Conservation (phyloP, 2,797 vertebrate genomes). For the Siniperca obscura region DNA sequence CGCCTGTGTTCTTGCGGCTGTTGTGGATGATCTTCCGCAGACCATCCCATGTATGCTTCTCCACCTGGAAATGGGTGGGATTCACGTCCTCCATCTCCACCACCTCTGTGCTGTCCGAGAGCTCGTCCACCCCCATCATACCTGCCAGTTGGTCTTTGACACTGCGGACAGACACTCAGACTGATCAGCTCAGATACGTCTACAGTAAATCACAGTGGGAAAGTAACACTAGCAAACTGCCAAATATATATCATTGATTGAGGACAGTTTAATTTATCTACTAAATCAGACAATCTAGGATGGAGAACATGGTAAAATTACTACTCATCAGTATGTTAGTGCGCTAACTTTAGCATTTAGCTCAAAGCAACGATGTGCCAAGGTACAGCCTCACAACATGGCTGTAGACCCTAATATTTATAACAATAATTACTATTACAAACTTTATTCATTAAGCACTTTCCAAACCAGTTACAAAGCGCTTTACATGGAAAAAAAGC, state of each 20-base stretch:
- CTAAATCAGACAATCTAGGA: neutral
- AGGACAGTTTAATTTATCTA: neutral
- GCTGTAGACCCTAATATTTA: neutral
- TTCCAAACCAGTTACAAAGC: neutral
- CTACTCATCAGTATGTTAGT: neutral
- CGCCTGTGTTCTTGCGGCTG: conserved; percentile 92
- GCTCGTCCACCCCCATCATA: conserved; percentile 89
- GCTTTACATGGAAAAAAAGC: neutral
- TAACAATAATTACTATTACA: neutral
- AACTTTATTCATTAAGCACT: neutral
- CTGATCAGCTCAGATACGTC: conserved; percentile 13
- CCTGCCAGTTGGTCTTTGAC: conserved; percentile 58
- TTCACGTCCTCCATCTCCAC: conserved; percentile 91
- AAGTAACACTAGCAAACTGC: neutral
- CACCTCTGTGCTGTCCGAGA: conserved; percentile 87
- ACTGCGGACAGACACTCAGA: conserved; percentile 40
- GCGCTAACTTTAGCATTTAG: neutral
- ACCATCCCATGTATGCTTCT: conserved; percentile 94
- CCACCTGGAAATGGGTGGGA: conserved; percentile 90
- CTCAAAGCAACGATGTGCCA: neutral
- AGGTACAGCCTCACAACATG: neutral
- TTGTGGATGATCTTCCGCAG: conserved; percentile 93
- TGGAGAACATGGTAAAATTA: neutral
- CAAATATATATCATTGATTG: neutral
- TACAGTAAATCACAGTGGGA: neutral